A percentile compares a stretch with the other conserved stretches of the same genome.
phyloP scores from a whole-genome alignment of 2,797 vertebrate genomes.

The Lacerta viridis region DNA sequence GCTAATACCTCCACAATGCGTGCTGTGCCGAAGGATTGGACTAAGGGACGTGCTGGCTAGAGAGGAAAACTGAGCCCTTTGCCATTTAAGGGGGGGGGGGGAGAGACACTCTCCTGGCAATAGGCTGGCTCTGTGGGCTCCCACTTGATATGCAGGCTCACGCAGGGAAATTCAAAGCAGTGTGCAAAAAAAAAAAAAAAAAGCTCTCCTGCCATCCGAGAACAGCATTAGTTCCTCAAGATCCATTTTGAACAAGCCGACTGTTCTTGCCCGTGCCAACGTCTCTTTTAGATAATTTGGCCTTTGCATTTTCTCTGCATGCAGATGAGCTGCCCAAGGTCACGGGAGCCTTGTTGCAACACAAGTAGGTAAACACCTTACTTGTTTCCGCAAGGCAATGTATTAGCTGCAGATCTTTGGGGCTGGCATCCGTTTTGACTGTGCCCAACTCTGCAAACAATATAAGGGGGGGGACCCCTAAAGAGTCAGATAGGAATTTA shows the following conservation, averaged over 20 bases:
- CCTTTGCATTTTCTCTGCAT: neutral
- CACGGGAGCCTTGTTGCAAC: neutral
- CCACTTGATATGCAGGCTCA: rapidly evolving
- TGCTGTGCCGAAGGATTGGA: conserved; percentile 16
- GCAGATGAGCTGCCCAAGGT: conserved; percentile 13
- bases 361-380: neutral
- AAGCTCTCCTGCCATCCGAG: conserved; percentile 3
- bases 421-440: neutral
- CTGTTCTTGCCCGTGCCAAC: neutral
- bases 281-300: neutral
- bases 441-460: neutral
- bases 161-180: conserved; percentile 15
- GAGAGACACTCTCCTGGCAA: neutral
- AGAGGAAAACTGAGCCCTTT: neutral
- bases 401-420: neutral
- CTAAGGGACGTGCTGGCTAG: conserved; percentile 32
- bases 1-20: conserved; percentile 62
- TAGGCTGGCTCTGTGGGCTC: rapidly evolving
- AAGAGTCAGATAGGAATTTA: no score
- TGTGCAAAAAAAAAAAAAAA: neutral
- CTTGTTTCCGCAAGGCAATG: no score
- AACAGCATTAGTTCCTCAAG: neutral
- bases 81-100: conserved; percentile 51
- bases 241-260: neutral
- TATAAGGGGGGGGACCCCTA: neutral